Evolutionary conservation across 92 coral and sea anemone genomes (phyloP).

Genomic region (Porites rus): DNA sequence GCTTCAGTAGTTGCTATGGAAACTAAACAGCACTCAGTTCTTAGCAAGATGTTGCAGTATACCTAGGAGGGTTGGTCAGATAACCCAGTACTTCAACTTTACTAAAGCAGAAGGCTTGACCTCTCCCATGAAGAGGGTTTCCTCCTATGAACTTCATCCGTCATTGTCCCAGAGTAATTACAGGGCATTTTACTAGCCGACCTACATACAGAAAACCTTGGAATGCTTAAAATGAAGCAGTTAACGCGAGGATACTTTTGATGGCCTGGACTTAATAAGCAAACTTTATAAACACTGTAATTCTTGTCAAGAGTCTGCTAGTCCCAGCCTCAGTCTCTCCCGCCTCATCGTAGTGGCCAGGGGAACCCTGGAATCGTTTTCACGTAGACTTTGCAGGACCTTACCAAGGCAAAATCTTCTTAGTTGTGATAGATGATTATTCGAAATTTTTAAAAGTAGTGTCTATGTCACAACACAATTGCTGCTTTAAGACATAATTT

Average conservation of each 20-base stretch:
- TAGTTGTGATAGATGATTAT: conserved; percentile 50
- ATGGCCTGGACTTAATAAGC: too few relatives aligned
- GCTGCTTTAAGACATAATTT: conserved; percentile 39
- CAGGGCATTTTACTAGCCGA: too few relatives aligned
- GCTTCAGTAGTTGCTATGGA: conserved; percentile 48
- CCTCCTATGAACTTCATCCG: too few relatives aligned
- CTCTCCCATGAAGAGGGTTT: conserved; percentile 26
- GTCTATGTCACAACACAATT: conserved; percentile 46
- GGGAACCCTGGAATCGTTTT: conserved; percentile 63
- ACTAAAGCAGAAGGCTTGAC: conserved; percentile 43
- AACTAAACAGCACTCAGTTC: conserved; percentile 39
- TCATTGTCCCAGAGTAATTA: too few relatives aligned
- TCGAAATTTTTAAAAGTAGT: conserved; percentile 50
- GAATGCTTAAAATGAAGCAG: too few relatives aligned
- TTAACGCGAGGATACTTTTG: too few relatives aligned
- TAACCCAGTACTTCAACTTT: conserved; percentile 23
- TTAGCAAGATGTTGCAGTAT: conserved; percentile 39
- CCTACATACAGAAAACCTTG: too few relatives aligned
- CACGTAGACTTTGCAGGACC: conserved; percentile 59
- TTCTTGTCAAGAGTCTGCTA: too few relatives aligned
- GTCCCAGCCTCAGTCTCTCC: conserved; percentile 7
- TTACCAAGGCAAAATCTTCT: conserved; percentile 38
- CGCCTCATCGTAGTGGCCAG: conserved; percentile 48
- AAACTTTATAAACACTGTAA: too few relatives aligned
- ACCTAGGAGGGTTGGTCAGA: conserved; percentile 11